phyloP scores from a whole-genome alignment of 2,888 invertebrate species.

The Lepidocyrtinus sp. region DNA sequence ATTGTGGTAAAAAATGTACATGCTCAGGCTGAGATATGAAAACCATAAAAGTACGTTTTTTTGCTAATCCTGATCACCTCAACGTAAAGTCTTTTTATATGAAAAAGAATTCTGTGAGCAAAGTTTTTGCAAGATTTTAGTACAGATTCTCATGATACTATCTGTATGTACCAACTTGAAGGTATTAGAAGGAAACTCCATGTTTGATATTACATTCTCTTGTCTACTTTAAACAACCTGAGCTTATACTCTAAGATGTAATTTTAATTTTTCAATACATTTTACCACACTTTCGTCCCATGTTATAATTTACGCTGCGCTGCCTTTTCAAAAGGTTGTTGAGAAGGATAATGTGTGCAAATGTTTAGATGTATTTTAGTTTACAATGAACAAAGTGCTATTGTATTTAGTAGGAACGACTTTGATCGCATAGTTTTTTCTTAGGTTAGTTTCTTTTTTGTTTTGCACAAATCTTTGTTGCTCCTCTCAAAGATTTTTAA shows the following conservation, averaged over 20 bases:
- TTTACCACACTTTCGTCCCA: not conserved
- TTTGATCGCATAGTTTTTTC: not conserved
- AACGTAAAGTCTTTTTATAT: conserved; percentile 11
- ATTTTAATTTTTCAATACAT: not conserved
- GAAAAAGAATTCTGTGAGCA: conserved; percentile 1
- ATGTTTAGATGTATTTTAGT: too few species aligned
- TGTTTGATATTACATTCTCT: too few species aligned
- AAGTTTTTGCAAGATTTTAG: not conserved
- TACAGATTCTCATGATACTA: not conserved
- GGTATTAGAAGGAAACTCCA: too few species aligned
- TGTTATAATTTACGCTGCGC: not conserved
- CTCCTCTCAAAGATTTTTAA: not conserved
- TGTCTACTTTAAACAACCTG: not conserved
- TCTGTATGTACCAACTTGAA: too few species aligned
- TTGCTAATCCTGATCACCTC: conserved; percentile 9
- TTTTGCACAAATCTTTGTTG: conserved; percentile 4
- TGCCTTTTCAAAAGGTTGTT: not conserved
- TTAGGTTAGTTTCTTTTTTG: not conserved
- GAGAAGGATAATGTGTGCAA: not conserved
- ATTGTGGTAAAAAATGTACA: conserved; percentile 9
- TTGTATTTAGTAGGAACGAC: not conserved
- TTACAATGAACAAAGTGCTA: too few species aligned
- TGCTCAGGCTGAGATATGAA: not conserved
- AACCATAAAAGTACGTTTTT: conserved; percentile 13
- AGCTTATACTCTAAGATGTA: not conserved